These are phyloP conservation scores for Caenorhabditis inopinata DNA, from an alignment of 1,140 invertebrate species.

Conservation along the genomic window DNA sequence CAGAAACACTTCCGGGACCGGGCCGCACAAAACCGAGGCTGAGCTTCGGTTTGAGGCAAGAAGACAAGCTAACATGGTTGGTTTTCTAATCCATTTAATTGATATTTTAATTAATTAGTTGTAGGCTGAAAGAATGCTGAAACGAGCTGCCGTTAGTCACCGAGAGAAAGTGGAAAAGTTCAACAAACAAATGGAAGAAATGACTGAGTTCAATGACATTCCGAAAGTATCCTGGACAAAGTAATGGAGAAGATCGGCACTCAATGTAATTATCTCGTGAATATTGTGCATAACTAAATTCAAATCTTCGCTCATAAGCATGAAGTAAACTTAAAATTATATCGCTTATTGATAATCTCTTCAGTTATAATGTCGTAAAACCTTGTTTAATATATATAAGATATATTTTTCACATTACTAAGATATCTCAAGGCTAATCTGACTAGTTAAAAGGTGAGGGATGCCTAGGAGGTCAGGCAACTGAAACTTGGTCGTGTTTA, in stretches of 20 bases:
- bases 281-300: no score
- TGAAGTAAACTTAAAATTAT: no score
- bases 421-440: no score
- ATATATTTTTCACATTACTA: no score
- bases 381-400: no score
- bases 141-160: conserved; percentile 62
- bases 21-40: conserved; percentile 55
- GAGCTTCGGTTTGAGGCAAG: conserved; percentile 63
- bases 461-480: no score
- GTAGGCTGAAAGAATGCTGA: conserved; percentile 58
- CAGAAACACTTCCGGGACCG: conserved; percentile 55
- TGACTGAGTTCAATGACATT: conserved; percentile 66
- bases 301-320: no score
- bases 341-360: no score
- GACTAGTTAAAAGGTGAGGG: no score
- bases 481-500: no score
- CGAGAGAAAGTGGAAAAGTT: conserved; percentile 64
- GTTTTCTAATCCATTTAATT: not conserved
- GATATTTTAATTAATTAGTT: not conserved
- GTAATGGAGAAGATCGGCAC: conserved; percentile 21
- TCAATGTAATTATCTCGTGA: not conserved
- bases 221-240: conserved; percentile 65
- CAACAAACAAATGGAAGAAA: conserved; percentile 63
- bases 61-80: conserved; percentile 57
- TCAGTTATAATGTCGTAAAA: no score